Conservation (phyloP, 2,113 vertebrate genomes). For the Xenopus borealis region DNA sequence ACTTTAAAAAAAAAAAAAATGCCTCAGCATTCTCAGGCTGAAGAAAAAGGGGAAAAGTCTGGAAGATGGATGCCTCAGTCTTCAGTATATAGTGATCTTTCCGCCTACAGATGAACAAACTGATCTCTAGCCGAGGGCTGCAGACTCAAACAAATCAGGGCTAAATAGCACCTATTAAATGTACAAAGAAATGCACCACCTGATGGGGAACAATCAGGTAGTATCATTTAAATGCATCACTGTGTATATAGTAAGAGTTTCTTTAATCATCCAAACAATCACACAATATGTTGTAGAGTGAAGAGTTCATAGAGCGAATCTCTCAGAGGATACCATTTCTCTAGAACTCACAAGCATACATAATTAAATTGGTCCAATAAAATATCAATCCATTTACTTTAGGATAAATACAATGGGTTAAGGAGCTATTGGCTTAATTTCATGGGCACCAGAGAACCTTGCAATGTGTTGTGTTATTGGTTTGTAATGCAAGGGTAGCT, state of each 20-base stretch:
- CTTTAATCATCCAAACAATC: conserved; percentile 43
- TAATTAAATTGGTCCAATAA: conserved; percentile 41
- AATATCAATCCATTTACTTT: conserved; percentile 33
- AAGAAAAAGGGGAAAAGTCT: conserved; percentile 12
- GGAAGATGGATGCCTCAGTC: conserved; percentile 2
- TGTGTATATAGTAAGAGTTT: conserved; percentile 21
- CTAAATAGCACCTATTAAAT: background rate
- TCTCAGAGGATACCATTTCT: conserved; percentile 10
- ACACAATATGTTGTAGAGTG: conserved; percentile 31
- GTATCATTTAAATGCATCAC: conserved; percentile 26
- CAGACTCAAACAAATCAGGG: background rate
- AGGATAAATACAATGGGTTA: conserved; percentile 34
- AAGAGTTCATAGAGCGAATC: background rate
- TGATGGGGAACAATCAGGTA: background rate
- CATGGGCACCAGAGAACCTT: background rate
- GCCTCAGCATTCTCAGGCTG: conserved; percentile 1
- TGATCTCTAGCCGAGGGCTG: background rate
- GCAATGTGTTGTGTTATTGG: background rate
- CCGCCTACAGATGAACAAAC: background rate
- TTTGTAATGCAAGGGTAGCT: background rate
- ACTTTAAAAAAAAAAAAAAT: conserved; percentile 2
- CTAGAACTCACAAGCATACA: conserved; percentile 36
- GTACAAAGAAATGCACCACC: conserved; percentile 19
- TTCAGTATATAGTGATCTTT: background rate
- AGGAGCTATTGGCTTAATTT: conserved; percentile 31